Evolutionary conservation across 2,113 vertebrate genomes (phyloP), one percentile per base, ranked within the genome.

Genomic region (Scortum barcoo): DNA sequence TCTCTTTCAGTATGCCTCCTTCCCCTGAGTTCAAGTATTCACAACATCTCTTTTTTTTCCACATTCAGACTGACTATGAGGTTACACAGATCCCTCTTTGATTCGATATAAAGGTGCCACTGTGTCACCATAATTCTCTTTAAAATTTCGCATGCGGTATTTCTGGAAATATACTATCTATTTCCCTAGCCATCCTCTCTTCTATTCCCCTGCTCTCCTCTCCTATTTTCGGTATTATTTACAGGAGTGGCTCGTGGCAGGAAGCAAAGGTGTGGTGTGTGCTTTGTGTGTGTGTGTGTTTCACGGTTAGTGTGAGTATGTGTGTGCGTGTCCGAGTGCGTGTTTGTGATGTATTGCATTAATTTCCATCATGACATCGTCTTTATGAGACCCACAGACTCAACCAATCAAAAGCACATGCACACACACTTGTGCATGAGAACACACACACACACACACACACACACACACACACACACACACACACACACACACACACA

Each of bases 271-370:
- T 78, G 76, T 80, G 36, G 79, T 78, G 76, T 80, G 82, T 78
- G 57, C 65, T 65, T n/a, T 78, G 76, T 62, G 63, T 78, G 24
- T 46, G 51, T n/a, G 6, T 11, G 65, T 44, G 54, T 57, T 63
- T 76, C 36, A 5, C 40, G 46, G 53, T 53, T 65, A 28, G 72
- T 58, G 40, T 26, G 7, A 28, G 42, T 54, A 2, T 44, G 60
- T 80, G 75, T 81, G 73, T 67, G 78, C 62, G 56, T 73, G 88
- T 63, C 58, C 50, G 79, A 30, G 89, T 88, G 88, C 80, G 58
- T 76, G 82, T 83, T 90, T 83, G 91, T 95, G 95, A 95, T 96
- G 87, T 95, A 96, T 95, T 92, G 89, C 93, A 93, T 95, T 96
- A 93, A 95, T 96, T 95, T 95, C 93, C 90, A 85, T 92, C 88